Percentiles rank a stretch among this genome's conserved stretches.
phyloP scores from a whole-genome alignment of 2,113 vertebrate genomes.

The Oncorhynchus mykiss region DNA sequence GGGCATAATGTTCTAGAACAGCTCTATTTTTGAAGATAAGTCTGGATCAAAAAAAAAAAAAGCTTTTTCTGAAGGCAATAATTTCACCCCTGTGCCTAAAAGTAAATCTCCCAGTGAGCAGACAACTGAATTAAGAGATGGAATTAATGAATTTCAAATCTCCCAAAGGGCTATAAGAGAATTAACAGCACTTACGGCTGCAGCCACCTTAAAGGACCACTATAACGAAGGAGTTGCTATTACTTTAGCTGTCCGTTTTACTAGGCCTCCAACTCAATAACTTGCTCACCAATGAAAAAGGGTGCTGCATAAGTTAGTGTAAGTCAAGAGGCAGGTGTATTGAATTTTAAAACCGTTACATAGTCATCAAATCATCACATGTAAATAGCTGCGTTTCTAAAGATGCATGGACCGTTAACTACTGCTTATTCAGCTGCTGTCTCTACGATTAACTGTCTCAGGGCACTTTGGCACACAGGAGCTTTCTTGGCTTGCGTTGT shows the following conservation, averaged over 20 bases:
- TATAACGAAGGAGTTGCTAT: neutral
- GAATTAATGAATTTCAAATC: conserved; percentile 56
- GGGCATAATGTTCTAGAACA: conserved; percentile 39
- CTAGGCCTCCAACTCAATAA: too few relatives aligned
- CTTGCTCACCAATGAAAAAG: too few relatives aligned
- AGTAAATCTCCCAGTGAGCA: conserved; percentile 51
- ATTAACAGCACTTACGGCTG: neutral
- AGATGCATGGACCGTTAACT: too few relatives aligned
- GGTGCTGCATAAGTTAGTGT: too few relatives aligned
- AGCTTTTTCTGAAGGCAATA: conserved; percentile 38
- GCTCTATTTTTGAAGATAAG: conserved; percentile 49
- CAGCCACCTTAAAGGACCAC: neutral
- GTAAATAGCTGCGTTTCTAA: too few relatives aligned
- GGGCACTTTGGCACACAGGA: too few relatives aligned
- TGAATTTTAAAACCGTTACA: too few relatives aligned
- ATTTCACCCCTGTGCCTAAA: conserved; percentile 27
- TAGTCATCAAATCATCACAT: too few relatives aligned
- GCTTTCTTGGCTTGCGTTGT: too few relatives aligned
- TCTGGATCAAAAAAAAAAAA: conserved; percentile 43
- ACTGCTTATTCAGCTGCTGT: too few relatives aligned
- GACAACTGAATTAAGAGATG: conserved; percentile 43
- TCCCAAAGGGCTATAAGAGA: conserved; percentile 37
- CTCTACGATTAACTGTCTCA: too few relatives aligned
- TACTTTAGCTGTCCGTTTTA: neutral
- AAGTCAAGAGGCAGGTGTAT: too few relatives aligned